Base-by-base conservation (phyloP, 1,140 invertebrate genomes). In the Xylocopa sonorina region DNA sequence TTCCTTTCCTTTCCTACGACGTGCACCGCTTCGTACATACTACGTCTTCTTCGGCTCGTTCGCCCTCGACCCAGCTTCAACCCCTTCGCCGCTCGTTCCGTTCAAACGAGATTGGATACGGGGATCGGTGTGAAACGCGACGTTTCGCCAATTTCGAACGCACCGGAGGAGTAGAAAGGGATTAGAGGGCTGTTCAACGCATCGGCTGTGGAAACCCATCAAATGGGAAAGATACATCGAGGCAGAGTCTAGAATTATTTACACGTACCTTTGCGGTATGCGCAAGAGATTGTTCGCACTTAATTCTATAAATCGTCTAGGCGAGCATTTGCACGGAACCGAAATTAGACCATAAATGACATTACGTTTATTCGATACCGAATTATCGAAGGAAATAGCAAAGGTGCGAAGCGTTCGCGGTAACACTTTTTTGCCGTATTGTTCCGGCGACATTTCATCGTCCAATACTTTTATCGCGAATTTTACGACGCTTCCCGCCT, bases 21-120 rank as follows among this genome's bases (percentile, higher is more conserved):
- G 58, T 74, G 51, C 41, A 60, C 86, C n/a, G 87, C 88, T 83
- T 83, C 82, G n/a, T n/a, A n/a, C n/a, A n/a, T n/a, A n/a, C 84
- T 41, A 55, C 69, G 55, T 74, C 63, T 51, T 81, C 78, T 50
- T 72, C 75, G n/a, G 4, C 55, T 63, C 58, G 38, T 74, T 69
- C 62, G 18, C n/a, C 18, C 18, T 21, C 64, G 27, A 32, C 53
- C 34, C 51, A 12, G 6, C 34, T 14, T 29, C 43, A 9, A 51
- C 34, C 32, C 27, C 46, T 21, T 27, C n/a, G 1, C n/a, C 29
- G 2, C 71, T 48, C 43, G 38, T 51, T 63, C 34, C 29, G 21
- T 51, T 27, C 57, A 18, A 57, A 41, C 51, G 32, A 34, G 18
- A 69, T 55, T 50, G 7, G 24, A 41, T n/a, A 24, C 50, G 34